These are phyloP conservation scores for Araneus ventricosus DNA, from an alignment of 1,140 invertebrate genomes.

Conservation along the genomic window DNA sequence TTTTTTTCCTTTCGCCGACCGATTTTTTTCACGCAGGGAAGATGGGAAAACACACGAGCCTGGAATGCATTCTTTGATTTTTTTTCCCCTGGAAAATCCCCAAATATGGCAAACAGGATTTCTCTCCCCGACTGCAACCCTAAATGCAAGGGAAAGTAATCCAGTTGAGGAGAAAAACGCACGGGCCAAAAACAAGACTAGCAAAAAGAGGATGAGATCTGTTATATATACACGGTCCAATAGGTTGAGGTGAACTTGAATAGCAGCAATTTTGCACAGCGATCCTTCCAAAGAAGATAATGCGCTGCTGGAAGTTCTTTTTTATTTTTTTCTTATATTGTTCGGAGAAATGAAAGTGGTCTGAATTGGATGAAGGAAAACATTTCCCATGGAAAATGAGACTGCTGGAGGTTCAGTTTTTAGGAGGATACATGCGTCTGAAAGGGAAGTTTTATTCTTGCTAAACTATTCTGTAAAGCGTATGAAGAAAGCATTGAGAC, in stretches of 20 bases:
- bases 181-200: conserved; percentile 21
- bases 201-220: conserved; percentile 35
- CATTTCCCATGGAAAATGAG: conserved; percentile 43
- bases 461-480: conserved; percentile 17
- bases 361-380: conserved; percentile 53
- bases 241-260: conserved; percentile 62
- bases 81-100: not conserved
- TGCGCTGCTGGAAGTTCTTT: conserved; percentile 1
- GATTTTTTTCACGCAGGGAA: no score
- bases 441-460: conserved; percentile 3
- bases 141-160: conserved; percentile 39
- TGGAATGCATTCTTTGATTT: not conserved
- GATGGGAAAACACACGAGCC: not conserved
- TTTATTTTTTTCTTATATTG: conserved; percentile 23
- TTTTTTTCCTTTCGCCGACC: not conserved
- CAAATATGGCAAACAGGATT: conserved; percentile 36
- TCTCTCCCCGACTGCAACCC: conserved; percentile 11
- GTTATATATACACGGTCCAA: conserved; percentile 58
- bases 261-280: conserved; percentile 49
- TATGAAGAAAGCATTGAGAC: conserved; percentile 46
- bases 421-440: conserved; percentile 36
- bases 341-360: conserved; percentile 57
- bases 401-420: conserved; percentile 18
- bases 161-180: not conserved
- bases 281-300: conserved; percentile 34